Conservation (phyloP, 1,140 invertebrate genomes). For the Holotrichia oblita region DNA sequence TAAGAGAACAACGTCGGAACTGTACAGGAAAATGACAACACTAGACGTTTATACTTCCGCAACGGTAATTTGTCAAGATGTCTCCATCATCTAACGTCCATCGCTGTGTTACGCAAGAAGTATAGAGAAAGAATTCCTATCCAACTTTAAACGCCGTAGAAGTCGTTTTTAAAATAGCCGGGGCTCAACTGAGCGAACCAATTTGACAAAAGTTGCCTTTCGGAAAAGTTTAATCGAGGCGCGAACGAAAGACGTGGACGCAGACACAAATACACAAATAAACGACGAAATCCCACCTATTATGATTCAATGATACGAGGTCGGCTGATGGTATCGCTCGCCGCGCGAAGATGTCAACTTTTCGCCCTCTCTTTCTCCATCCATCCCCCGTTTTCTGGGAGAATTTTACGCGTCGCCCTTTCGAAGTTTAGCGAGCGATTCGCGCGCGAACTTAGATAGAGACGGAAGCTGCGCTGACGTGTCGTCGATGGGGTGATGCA, state of each 20-base stretch:
- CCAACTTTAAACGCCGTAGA: background rate
- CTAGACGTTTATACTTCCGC: too few species aligned
- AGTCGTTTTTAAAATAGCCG: conserved; percentile 7
- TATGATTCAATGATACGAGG: conserved; percentile 4
- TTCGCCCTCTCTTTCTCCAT: too few species aligned
- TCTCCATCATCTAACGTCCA: background rate
- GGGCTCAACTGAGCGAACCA: background rate
- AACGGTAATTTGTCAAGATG: background rate
- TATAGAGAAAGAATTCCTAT: background rate
- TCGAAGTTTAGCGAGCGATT: background rate
- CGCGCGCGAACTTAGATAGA: background rate
- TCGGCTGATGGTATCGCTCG: too few species aligned
- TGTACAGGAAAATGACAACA: too few species aligned
- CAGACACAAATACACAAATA: background rate
- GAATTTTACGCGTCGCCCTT: background rate
- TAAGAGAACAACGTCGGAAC: too few species aligned
- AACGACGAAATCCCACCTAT: background rate
- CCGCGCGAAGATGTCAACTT: background rate
- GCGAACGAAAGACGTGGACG: background rate
- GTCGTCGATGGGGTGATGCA: background rate
- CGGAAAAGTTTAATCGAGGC: background rate
- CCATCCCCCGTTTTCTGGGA: too few species aligned
- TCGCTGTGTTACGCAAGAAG: background rate
- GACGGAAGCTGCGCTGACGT: background rate
- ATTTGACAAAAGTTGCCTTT: background rate